Conservation (phyloP, 2,113 vertebrate species). For the Ictidomys tridecemlineatus region DNA sequence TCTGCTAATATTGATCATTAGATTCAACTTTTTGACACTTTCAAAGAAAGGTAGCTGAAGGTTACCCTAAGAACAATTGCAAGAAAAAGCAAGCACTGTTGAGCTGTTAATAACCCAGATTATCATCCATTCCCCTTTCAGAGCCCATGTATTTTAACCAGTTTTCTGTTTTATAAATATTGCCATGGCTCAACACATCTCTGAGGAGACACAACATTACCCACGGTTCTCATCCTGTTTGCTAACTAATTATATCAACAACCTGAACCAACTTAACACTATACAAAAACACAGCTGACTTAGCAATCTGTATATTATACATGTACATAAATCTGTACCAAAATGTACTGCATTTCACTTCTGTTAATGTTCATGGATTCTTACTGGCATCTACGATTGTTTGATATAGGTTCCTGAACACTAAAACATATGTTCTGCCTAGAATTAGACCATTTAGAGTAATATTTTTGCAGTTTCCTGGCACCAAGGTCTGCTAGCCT, state of each 20-base stretch:
- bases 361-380: conserved; percentile 52
- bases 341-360: conserved; percentile 15
- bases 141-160: conserved; percentile 19
- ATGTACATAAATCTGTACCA: conserved; percentile 66
- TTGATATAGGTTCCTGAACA: conserved; percentile 50
- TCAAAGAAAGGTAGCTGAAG: neutral
- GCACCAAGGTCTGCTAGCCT: conserved; percentile 59
- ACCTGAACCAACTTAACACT: conserved; percentile 74
- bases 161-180: conserved; percentile 69
- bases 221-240: conserved; percentile 59
- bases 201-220: conserved; percentile 36
- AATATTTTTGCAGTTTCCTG: conserved; percentile 69
- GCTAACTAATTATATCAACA: conserved; percentile 77
- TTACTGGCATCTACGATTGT: conserved; percentile 58
- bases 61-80: neutral
- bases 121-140: neutral
- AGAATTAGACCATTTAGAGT: conserved; percentile 39
- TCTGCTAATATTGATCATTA: neutral
- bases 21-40: neutral
- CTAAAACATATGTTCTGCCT: conserved; percentile 64
- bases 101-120: conserved; percentile 41
- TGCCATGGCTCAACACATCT: conserved; percentile 23
- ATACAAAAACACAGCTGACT: conserved; percentile 80
- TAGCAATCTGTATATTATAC: conserved; percentile 78
- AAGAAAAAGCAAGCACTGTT: neutral